Percentiles rank a stretch among this genome's conserved stretches.
Evolutionary conservation across 2,113 vertebrate genomes (phyloP).

Genomic region (Notechis scutatus): DNA sequence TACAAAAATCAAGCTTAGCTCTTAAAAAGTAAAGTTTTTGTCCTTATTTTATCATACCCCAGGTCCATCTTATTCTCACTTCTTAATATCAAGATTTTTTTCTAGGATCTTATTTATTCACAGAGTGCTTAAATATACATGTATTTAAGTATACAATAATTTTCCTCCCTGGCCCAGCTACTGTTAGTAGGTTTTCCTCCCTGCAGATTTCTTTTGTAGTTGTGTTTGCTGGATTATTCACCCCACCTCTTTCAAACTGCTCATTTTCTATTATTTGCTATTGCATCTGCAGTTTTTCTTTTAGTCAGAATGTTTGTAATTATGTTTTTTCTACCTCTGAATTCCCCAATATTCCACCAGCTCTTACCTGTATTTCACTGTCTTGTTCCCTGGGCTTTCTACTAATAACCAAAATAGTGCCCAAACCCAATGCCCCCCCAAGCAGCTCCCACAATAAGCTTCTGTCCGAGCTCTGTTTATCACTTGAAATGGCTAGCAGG

Average conservation of each 20-base stretch:
- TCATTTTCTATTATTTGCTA: neutral
- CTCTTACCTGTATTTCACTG: neutral
- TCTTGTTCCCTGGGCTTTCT: neutral
- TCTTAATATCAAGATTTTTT: neutral
- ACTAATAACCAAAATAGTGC: neutral
- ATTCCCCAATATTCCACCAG: neutral
- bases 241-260: neutral
- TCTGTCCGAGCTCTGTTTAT: neutral
- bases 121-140: neutral
- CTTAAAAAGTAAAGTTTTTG: neutral
- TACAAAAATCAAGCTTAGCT: neutral
- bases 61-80: neutral
- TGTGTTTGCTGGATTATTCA: neutral
- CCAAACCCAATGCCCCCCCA: neutral
- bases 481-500: neutral
- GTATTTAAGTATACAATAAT: neutral
- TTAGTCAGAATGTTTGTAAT: neutral
- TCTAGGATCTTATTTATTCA: neutral
- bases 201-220: neutral
- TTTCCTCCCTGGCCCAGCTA: neutral
- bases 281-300: neutral
- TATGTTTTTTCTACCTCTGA: neutral
- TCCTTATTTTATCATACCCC: neutral
- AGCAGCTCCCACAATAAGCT: neutral
- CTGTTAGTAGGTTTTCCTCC: neutral